Base-by-base conservation (phyloP, 2,888 invertebrate species). In the Nemapogon koenigi region DNA sequence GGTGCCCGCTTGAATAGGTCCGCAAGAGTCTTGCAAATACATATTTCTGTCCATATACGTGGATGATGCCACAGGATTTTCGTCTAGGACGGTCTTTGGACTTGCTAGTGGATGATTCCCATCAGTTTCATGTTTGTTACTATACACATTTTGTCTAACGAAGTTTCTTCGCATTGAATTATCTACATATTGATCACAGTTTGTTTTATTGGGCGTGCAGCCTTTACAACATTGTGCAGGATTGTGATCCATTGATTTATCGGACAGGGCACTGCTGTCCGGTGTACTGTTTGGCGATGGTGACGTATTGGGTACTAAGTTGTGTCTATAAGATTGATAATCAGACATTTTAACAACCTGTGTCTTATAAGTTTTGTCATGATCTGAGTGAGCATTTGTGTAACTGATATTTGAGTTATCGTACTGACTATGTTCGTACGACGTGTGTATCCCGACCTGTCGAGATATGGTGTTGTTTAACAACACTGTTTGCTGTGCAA, bases 401-500 rank as follows among this genome's bases (percentile, higher is more conserved):
- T 28, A 33, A 30, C 41, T 43, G 41, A 48, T 49, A 41, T 49
- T 62, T 1, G 59, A 44, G 41, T 49, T 55, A 22, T 72, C 73
- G 45, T 57, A 72, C 37, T 62, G 65, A 44, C 54, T 62, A 15
- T 45, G 46, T 18, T 75, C 75, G 41, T 63, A 75, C 0, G 60
- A 52, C 2, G 68, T 49, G 44, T 60, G 67, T 16, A 65, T 62
- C 32, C 71, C 73, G n/a, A 75, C 75, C 67, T 88, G 88, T 50
- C 87, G 78, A 41, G 87, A 87, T 66, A 90, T 91, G 7, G 89
- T 92, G 55, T 87, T 91, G 55, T 93, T 92, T 36, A 94, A 66
- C 47, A 94, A 65, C 18, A 90, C 91, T 0, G 94, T 94, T 63
- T 95, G 94, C 52, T 94, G 94, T 3, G 93, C 93, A 48, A 95